phyloP scores from a whole-genome alignment of 2,888 invertebrate genomes.

The Sinotaia quadrata region DNA sequence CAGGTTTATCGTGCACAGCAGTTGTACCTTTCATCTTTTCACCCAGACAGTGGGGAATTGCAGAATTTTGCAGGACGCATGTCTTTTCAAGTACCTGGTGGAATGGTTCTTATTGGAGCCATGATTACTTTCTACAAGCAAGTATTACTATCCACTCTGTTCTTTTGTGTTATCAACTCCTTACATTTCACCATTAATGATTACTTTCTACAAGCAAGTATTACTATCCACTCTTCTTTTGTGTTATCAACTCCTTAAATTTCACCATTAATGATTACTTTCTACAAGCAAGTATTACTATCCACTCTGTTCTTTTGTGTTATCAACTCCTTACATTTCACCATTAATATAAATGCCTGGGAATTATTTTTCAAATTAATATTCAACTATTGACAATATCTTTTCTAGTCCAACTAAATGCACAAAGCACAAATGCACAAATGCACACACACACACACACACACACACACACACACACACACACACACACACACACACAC shows the following conservation, averaged over 20 bases:
- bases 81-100: conserved; percentile 97
- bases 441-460: too few species aligned
- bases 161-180: too few species aligned
- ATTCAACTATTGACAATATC: too few species aligned
- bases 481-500: too few species aligned
- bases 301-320: background rate
- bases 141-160: conserved; percentile 8
- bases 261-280: conserved; percentile 86
- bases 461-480: too few species aligned
- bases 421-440: too few species aligned
- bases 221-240: background rate
- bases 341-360: too few species aligned
- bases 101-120: conserved; percentile 93
- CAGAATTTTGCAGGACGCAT: conserved; percentile 94
- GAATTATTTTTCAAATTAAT: too few species aligned
- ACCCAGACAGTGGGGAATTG: conserved; percentile 98
- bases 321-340: background rate
- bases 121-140: conserved; percentile 90
- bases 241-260: too few species aligned
- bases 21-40: conserved; percentile 95
- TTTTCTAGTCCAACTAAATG: too few species aligned
- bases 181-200: conserved; percentile 72
- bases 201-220: conserved; percentile 82
- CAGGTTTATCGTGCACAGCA: conserved; percentile 91
- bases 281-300: conserved; percentile 75